These are phyloP conservation scores for Bolinopsis microptera DNA, from an alignment of 37 sponge, comb jelly and placozoan genomes.

Conservation along the genomic window DNA sequence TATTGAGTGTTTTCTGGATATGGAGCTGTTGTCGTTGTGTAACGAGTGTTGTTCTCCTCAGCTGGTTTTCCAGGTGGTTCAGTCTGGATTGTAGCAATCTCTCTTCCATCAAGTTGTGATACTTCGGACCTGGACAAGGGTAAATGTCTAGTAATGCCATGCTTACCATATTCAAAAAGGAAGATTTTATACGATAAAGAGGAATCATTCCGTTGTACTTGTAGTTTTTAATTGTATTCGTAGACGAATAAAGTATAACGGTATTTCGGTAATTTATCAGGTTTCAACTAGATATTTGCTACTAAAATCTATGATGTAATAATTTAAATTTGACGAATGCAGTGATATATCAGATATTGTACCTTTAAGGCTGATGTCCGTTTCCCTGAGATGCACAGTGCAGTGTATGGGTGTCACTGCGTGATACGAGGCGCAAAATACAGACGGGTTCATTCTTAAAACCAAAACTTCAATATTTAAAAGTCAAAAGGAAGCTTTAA, in stretches of 20 bases:
- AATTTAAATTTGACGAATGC: too few species aligned
- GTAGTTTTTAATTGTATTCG: too few species aligned
- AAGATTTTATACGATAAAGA: too few species aligned
- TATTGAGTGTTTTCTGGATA: constrained; percentile 64
- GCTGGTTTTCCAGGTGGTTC: constrained; percentile 65
- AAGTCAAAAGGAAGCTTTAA: not conserved
- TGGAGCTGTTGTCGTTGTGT: constrained; percentile 58
- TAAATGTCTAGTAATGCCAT: too few species aligned
- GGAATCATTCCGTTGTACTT: too few species aligned
- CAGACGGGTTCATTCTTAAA: constrained; percentile 61
- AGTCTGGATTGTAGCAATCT: constrained; percentile 41
- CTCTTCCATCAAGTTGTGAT: constrained; percentile 64
- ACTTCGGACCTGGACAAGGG: constrained; percentile 46
- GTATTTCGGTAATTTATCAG: too few species aligned
- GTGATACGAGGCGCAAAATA: constrained; percentile 31
- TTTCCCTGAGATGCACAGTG: constrained; percentile 46
- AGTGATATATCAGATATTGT: too few species aligned
- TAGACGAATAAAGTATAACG: too few species aligned
- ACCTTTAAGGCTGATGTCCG: constrained; percentile 59
- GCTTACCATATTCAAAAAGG: too few species aligned
- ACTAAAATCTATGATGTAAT: too few species aligned
- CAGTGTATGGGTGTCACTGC: constrained; percentile 65
- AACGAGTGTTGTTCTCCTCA: constrained; percentile 49
- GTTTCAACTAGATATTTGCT: too few species aligned
- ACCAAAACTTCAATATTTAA: not conserved